Base-by-base conservation (phyloP, 2,888 invertebrate species). In the Aphrophora alni region DNA sequence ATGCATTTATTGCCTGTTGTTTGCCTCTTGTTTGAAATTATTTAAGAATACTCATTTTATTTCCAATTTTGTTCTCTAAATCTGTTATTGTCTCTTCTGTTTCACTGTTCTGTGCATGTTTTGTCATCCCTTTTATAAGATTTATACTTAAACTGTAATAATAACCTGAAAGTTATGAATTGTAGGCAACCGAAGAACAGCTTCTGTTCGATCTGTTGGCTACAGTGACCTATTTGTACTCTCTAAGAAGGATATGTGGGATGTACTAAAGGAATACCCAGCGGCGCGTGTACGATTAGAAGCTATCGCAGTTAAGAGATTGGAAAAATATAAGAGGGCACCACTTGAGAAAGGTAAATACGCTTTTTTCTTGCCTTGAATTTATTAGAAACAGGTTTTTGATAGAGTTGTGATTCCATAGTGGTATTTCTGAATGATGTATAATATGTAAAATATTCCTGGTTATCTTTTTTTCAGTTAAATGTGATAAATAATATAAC, bases 171-270 rank as follows among this genome's bases (percentile, higher is more conserved):
- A 10, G 44, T 33, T n/a, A 33, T 8, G 33, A 33, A 14, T 89
- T 89, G 89, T 92, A 97, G 98, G 98, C 88, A 99, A 99, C 91
- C 93, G 98, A 88, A 93, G 98, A 89, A 99, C 99, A 88, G 99
- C 99, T 86, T 98, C 98, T 87, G 98, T 99, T 86, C 93, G 97
- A 86, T 98, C 98, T 82, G 98, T 99, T 84, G 99, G 99, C 86
- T 99, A 99, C 91, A 98, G 98, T 89, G 98, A 99, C 90, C 93
- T 99, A 87, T 99, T 99, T 91, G 98, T 98, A 88, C 93, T 99
- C 86, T 97, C 97, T 90, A 99, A 99, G 92, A 97, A 97, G 91
- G 98, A 98, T 91, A 97, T 99, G 95, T 98, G 98, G 98, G 98
- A 98, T 89, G 99, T 99, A 84, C 93, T 98, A 84, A 97, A 98